Percentiles rank a stretch among this genome's conserved stretches.
Evolutionary conservation across 2,113 vertebrate genomes (phyloP).

Genomic region (Poecilia latipinna): DNA sequence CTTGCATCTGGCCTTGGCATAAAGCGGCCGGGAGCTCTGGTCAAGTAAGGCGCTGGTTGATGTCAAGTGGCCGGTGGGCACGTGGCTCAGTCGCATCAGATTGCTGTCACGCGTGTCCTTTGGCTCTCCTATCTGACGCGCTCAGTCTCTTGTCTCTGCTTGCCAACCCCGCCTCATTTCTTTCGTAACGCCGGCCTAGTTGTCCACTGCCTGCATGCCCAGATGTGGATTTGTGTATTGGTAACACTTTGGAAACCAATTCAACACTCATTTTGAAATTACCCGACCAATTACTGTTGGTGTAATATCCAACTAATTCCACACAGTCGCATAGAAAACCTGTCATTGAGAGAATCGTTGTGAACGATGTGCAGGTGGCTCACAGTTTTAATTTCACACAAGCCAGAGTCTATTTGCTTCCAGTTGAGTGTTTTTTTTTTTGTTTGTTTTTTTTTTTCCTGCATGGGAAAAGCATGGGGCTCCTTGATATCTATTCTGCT

Average conservation of each 20-base stretch:
- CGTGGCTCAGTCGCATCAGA: slow-evolving; percentile 73
- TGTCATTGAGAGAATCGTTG: slow-evolving; percentile 48
- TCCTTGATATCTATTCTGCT: slow-evolving; percentile 75
- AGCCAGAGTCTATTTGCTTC: slow-evolving; percentile 79
- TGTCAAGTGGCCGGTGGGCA: slow-evolving; percentile 74
- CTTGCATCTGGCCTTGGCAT: slow-evolving; percentile 69
- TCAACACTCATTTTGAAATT: slow-evolving; percentile 59
- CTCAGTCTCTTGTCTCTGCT: slow-evolving; percentile 43
- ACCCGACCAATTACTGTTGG: slow-evolving; percentile 52
- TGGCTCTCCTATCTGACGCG: slow-evolving; percentile 44
- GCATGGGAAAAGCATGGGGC: slow-evolving; percentile 40
- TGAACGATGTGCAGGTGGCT: slow-evolving; percentile 72
- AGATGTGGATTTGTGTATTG: slow-evolving; percentile 42
- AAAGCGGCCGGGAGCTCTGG: slow-evolving; percentile 66
- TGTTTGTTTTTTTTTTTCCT: slow-evolving; percentile 31
- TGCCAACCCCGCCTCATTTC: slow-evolving; percentile 20
- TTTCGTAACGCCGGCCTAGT: slow-evolving; percentile 39
- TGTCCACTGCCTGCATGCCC: slow-evolving; percentile 41
- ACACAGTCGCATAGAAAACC: slow-evolving; percentile 47
- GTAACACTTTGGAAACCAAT: slow-evolving; percentile 56
- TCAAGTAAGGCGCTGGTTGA: slow-evolving; percentile 69
- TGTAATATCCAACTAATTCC: slow-evolving; percentile 48
- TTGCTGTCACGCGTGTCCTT: slow-evolving; percentile 66
- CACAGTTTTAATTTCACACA: slow-evolving; percentile 78
- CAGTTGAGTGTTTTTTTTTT: slow-evolving; percentile 57